Base-by-base conservation (phyloP, 2,888 invertebrate genomes). In the Drosophila kambysellisi region DNA sequence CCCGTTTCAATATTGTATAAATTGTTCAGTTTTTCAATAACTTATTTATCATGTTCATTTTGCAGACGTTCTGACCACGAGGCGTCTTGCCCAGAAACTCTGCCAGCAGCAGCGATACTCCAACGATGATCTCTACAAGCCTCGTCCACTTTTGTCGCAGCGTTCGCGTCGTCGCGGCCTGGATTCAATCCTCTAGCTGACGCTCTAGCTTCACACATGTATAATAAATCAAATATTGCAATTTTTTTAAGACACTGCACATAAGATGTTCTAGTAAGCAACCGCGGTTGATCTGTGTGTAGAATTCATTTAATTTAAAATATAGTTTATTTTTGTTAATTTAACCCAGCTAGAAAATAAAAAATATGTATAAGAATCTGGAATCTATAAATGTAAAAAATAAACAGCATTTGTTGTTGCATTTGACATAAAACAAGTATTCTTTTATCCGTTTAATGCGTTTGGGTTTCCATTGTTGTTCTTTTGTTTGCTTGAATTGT, bases 41-140 rank as follows among this genome's bases (percentile, higher is more conserved):
- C 1, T 50, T 29, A 9, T 52, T 32, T 52, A 33, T 46, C 15
- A 25, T 57, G 48, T 70, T 20, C 32, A 35, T 41, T 70, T 60
- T 33, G 32, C 62, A 89, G 83, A 60, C n/a, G 48, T 60, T n/a
- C 32, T 75, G 63, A 65, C 81, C 29, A 48, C 72, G 33, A 69
- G 84, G 35, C 75, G 88, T n/a, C 73, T 80, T 33, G 74, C 79
- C 70, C 79, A 74, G 64, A 92, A 92, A 69, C 63, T 88, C 35
- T 83, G 79, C 50, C 91, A 89, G 62, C 91, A 92, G 68, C 95
- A 96, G 91, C 94, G 95, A 71, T 96, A 96, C 89, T 94, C 95
- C 66, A 95, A 95, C 81, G 95, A 96, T 82, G 96, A 96, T 93
- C 93, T 96, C 67, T 96, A 96, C 91, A 96, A 96, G 91, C 96